Percentiles rank a stretch among this genome's conserved stretches.
phyloP scores from a whole-genome alignment of 2,113 vertebrate species.

The Raja brachyura region DNA sequence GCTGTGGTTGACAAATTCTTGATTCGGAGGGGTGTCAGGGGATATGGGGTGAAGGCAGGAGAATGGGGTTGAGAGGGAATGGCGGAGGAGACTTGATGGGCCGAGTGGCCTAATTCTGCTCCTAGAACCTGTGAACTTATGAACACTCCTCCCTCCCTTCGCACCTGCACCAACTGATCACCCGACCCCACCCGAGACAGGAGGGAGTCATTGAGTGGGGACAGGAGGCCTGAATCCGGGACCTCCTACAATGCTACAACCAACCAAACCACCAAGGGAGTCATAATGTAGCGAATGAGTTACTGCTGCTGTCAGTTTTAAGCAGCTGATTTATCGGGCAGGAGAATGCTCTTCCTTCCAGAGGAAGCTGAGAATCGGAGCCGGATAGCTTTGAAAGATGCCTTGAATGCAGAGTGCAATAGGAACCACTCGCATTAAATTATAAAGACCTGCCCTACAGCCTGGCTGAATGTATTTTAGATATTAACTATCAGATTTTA shows the following conservation, averaged over 20 bases:
- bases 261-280: not conserved
- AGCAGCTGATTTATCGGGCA: not conserved
- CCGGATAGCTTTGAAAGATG: not conserved
- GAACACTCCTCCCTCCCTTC: too few relatives aligned
- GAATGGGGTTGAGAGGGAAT: too few relatives aligned
- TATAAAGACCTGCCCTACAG: constrained; percentile 58
- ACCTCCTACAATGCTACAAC: not conserved
- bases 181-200: not conserved
- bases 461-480: constrained; percentile 65
- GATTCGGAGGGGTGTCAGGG: too few relatives aligned
- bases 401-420: not conserved
- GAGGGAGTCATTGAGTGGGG: not conserved
- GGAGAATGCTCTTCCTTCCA: not conserved
- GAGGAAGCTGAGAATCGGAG: not conserved
- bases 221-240: not conserved
- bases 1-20: too few relatives aligned
- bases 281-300: not conserved
- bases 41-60: too few relatives aligned
- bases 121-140: too few relatives aligned
- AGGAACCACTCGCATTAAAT: constrained; percentile 56
- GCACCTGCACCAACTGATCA: not conserved
- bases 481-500: constrained; percentile 66
- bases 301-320: not conserved
- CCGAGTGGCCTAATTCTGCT: too few relatives aligned
- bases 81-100: too few relatives aligned